Evolutionary conservation across 2,888 invertebrate genomes (phyloP).

Genomic region (Alloscopus bannaensis): DNA sequence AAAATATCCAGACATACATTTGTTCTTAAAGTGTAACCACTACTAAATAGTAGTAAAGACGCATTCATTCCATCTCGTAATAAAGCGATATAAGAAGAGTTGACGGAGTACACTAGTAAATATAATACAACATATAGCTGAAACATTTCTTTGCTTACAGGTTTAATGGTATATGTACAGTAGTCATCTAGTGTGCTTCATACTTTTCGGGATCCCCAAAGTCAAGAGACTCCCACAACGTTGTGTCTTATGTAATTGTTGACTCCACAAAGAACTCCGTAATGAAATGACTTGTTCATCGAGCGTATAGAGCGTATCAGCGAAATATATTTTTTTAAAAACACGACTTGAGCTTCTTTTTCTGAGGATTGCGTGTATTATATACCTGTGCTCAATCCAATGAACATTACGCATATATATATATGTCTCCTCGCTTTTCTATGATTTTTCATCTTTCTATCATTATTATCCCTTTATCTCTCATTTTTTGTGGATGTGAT

Average conservation of each 20-base stretch:
- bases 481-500: too few species aligned
- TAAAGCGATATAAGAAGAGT: too few species aligned
- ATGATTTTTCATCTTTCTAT: constrained; percentile 27
- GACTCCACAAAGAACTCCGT: not conserved
- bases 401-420: constrained; percentile 55
- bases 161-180: too few species aligned
- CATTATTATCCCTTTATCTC: constrained; percentile 34
- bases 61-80: too few species aligned
- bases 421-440: constrained; percentile 44
- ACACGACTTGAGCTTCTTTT: not conserved
- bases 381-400: constrained; percentile 1
- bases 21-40: too few species aligned
- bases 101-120: too few species aligned
- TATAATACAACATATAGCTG: too few species aligned
- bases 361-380: constrained; percentile 11
- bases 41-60: too few species aligned
- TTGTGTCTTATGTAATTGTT: constrained; percentile 11
- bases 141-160: too few species aligned
- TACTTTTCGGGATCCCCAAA: too few species aligned
- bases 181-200: too few species aligned
- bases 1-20: too few species aligned
- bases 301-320: constrained; percentile 50
- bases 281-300: constrained; percentile 36
- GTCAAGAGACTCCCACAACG: constrained; percentile 20
- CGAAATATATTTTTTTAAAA: not conserved